Conservation (phyloP, 2,113 vertebrate genomes). For the Himantopus leucocephalus region DNA sequence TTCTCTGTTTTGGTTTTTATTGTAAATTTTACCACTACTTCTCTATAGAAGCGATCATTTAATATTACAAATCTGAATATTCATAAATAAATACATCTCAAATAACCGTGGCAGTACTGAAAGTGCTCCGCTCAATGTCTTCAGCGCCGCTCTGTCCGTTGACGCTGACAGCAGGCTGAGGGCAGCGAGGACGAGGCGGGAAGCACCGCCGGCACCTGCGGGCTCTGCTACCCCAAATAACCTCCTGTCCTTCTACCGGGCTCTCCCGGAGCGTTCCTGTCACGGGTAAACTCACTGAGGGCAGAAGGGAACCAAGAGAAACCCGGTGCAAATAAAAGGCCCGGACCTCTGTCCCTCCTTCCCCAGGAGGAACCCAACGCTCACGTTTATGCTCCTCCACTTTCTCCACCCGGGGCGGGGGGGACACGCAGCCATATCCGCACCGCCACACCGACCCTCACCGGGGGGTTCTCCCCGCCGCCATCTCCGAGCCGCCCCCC, state of each 20-base stretch:
- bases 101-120: neutral
- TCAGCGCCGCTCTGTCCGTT: neutral
- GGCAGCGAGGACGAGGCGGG: neutral
- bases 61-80: neutral
- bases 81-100: neutral
- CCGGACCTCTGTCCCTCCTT: fast-evolving
- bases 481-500: neutral
- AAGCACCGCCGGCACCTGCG: neutral
- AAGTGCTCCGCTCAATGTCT: neutral
- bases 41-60: too few species aligned
- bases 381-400: neutral
- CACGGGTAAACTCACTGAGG: fast-evolving
- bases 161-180: neutral
- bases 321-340: neutral
- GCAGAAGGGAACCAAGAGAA: neutral
- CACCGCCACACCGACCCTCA: neutral
- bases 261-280: neutral
- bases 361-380: too few species aligned
- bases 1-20: neutral
- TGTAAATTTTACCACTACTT: neutral
- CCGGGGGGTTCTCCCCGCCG: neutral
- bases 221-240: neutral
- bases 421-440: neutral
- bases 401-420: too few species aligned
- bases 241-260: neutral